Percentiles rank a stretch among this genome's conserved stretches.
Evolutionary conservation across 2,888 invertebrate genomes (phyloP).

Genomic region (Lucinisca nassula): DNA sequence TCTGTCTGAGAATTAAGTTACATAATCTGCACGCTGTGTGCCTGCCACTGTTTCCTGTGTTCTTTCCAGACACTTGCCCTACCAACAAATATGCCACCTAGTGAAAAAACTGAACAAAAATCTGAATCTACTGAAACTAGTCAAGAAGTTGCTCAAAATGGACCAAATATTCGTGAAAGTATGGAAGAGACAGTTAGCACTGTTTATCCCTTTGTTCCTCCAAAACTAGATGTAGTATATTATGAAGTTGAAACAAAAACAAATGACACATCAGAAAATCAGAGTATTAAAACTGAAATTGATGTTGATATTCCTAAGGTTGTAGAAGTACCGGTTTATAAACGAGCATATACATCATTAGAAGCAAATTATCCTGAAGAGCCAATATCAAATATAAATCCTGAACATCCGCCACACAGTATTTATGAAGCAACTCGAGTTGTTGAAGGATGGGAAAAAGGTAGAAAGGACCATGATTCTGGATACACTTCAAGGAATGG

Average conservation of each 20-base stretch:
- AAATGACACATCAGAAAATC: neutral
- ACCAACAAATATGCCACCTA: neutral
- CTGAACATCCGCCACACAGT: slow-evolving; percentile 51
- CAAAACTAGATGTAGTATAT: slow-evolving; percentile 56
- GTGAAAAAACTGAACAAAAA: neutral
- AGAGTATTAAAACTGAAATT: neutral
- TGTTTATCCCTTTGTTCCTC: slow-evolving; percentile 59
- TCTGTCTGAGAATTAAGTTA: neutral
- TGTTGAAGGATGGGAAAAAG: slow-evolving; percentile 71
- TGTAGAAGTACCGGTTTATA: slow-evolving; percentile 66
- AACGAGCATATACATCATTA: slow-evolving; percentile 67
- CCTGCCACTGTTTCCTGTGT: slow-evolving; percentile 1
- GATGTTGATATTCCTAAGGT: slow-evolving; percentile 18
- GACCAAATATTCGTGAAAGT: slow-evolving; percentile 14
- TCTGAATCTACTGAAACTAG: neutral
- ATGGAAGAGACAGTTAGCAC: slow-evolving; percentile 33
- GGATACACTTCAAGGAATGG: slow-evolving; percentile 9
- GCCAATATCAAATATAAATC: slow-evolving; percentile 68
- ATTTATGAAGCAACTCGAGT: slow-evolving; percentile 69
- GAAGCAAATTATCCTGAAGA: slow-evolving; percentile 74
- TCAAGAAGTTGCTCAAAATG: neutral
- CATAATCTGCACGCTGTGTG: slow-evolving; percentile 3
- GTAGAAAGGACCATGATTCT: slow-evolving; percentile 18
- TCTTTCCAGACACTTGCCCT: neutral
- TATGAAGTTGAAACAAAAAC: slow-evolving; percentile 24